phyloP scores from a whole-genome alignment of 1,140 invertebrate species.

The Drosophila suzukii region DNA sequence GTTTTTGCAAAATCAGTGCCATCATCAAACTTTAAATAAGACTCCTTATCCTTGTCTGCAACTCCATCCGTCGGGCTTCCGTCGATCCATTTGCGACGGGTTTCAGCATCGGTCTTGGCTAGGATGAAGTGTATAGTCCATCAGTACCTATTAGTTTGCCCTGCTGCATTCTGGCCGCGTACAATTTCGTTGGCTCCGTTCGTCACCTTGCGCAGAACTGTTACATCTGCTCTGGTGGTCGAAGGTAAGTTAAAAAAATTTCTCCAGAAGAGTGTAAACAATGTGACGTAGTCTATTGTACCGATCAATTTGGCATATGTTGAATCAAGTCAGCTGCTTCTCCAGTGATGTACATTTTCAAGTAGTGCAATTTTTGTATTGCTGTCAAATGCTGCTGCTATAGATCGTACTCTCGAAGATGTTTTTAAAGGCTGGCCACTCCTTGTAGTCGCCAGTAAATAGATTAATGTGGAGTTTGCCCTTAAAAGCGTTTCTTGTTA shows the following conservation, averaged over 20 bases:
- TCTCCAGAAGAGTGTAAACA: neutral
- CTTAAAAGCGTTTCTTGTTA: too few species aligned
- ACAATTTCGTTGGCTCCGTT: neutral
- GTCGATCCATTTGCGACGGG: too few species aligned
- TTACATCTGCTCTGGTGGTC: neutral
- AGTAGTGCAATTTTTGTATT: too few species aligned
- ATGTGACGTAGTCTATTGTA: too few species aligned
- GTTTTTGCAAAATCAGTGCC: too few species aligned
- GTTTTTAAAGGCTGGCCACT: neutral
- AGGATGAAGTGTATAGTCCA: neutral
- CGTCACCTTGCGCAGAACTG: neutral
- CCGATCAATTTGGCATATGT: too few species aligned
- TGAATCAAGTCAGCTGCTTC: too few species aligned
- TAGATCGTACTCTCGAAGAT: neutral
- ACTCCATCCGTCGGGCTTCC: too few species aligned
- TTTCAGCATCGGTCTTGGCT: neutral
- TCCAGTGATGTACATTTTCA: too few species aligned
- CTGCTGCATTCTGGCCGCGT: neutral
- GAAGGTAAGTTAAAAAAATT: neutral
- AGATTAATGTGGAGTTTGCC: neutral
- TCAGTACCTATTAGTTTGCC: conserved; percentile 4
- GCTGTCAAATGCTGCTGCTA: too few species aligned
- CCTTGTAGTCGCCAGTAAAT: conserved; percentile 6
- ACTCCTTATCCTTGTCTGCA: too few species aligned
- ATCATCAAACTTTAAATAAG: too few species aligned